phyloP scores from a whole-genome alignment of 2,797 vertebrate species.

The Uromys caudimaculatus region DNA sequence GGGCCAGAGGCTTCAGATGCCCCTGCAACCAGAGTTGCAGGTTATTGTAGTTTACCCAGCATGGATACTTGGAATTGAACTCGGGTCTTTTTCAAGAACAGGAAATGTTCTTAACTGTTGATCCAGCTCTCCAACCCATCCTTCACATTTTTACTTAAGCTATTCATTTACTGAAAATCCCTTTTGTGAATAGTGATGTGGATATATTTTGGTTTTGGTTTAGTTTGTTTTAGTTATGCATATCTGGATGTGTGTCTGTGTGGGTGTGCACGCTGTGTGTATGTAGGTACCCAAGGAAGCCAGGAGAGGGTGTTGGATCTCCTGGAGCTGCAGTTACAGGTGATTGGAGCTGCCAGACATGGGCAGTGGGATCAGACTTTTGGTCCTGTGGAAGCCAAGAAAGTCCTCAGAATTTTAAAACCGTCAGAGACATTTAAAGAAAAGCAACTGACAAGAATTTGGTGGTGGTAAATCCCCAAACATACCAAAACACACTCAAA shows the following conservation, averaged over 20 bases:
- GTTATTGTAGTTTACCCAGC: background rate
- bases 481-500: background rate
- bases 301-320: background rate
- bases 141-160: background rate
- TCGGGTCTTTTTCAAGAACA: too few species aligned
- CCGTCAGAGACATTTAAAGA: background rate
- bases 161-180: background rate
- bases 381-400: background rate
- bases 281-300: background rate
- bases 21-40: background rate
- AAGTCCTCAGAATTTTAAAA: background rate
- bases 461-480: background rate
- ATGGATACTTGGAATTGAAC: background rate
- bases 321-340: background rate
- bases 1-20: background rate
- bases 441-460: background rate
- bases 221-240: background rate
- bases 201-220: background rate
- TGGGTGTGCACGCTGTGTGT: background rate
- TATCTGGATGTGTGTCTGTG: background rate
- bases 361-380: background rate
- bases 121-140: background rate
- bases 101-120: background rate
- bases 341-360: too few species aligned
- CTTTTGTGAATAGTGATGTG: slow-evolving; percentile 19